Evolutionary conservation across 2,113 vertebrate genomes (phyloP).

Genomic region (Nycticebus coucang): DNA sequence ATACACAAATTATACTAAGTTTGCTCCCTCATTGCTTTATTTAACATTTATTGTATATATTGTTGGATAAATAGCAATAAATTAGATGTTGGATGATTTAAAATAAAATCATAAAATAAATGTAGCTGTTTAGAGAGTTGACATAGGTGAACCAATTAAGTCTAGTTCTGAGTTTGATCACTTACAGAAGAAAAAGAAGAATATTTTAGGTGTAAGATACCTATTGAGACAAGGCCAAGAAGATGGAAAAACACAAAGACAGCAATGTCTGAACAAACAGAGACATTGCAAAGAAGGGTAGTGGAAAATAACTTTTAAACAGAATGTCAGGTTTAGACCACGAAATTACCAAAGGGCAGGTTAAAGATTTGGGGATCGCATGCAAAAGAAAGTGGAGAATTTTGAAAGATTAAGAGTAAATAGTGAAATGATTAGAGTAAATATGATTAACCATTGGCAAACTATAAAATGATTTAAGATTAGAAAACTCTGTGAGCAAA

Average conservation of each 20-base stretch:
- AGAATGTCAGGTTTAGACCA: neutral
- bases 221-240: neutral
- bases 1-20: neutral
- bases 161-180: neutral
- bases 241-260: neutral
- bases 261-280: neutral
- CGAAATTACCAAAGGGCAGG: neutral
- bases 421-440: neutral
- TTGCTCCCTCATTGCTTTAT: neutral
- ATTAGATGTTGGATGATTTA: neutral
- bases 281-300: neutral
- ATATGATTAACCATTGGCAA: neutral
- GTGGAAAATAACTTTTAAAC: neutral
- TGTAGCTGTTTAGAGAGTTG: neutral
- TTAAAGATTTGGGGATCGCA: neutral
- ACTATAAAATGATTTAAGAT: neutral
- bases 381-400: neutral
- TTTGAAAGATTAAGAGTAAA: conserved; percentile 1
- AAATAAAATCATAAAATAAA: neutral
- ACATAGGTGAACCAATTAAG: neutral
- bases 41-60: neutral
- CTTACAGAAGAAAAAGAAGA: neutral
- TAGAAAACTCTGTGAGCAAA: neutral
- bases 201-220: neutral
- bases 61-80: neutral